Evolutionary conservation across 1,140 invertebrate species (phyloP).

Genomic region (Diabrotica virgifera): DNA sequence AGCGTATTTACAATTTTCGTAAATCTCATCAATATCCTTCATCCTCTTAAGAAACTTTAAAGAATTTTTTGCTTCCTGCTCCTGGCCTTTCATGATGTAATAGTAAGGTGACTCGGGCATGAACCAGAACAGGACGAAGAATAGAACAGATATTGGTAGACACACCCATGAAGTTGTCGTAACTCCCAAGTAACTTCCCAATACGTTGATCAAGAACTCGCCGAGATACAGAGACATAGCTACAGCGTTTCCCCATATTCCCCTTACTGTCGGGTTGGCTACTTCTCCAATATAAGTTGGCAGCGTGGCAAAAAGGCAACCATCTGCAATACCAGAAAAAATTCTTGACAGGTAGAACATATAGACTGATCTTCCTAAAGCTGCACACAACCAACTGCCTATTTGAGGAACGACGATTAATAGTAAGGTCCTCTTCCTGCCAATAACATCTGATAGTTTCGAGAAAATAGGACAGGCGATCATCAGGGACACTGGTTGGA

Average conservation of each 20-base stretch:
- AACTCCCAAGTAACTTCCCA: constrained; percentile 33
- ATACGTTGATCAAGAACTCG: constrained; percentile 50
- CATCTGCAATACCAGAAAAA: constrained; percentile 16
- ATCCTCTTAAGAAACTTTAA: constrained; percentile 28
- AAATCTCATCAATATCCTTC: constrained; percentile 32
- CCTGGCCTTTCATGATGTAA: constrained; percentile 33
- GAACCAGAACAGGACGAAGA: constrained; percentile 11
- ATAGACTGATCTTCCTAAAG: constrained; percentile 23
- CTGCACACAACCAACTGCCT: constrained; percentile 22
- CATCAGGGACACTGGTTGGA: constrained; percentile 23
- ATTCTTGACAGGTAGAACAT: constrained; percentile 31
- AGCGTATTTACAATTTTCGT: constrained; percentile 24
- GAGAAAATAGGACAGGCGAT: constrained; percentile 11
- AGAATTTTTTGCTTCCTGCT: constrained; percentile 52
- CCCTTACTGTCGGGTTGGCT: constrained; percentile 62
- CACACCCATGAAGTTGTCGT: constrained; percentile 21
- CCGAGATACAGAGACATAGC: constrained; percentile 51
- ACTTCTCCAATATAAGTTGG: constrained; percentile 66
- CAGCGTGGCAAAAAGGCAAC: constrained; percentile 14
- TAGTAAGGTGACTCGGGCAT: constrained; percentile 45
- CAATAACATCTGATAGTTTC: constrained; percentile 27
- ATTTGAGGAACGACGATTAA: constrained; percentile 26
- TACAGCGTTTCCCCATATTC: constrained; percentile 53
- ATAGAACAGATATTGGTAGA: constrained; percentile 7
- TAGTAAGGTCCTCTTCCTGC: constrained; percentile 29